Base-by-base conservation (phyloP, 2,888 invertebrate genomes). In the Trissolcus brochymenae region DNA sequence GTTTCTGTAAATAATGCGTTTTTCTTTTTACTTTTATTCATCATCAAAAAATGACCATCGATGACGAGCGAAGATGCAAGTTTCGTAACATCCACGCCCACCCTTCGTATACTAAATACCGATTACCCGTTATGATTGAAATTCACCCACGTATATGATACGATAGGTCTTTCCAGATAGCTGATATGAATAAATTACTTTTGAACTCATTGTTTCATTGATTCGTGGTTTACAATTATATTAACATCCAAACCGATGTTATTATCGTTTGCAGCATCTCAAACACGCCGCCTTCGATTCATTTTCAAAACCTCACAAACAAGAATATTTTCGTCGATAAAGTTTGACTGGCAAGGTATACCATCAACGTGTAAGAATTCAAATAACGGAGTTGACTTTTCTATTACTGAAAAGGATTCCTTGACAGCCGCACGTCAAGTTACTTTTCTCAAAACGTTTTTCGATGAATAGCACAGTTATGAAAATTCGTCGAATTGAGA, bases 51-150 rank as follows among this genome's bases (percentile, higher is more conserved):
- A 53, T 61, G 66, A 70, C 29, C 53, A 61, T 74, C 74, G 70
- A 74, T 74, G 74, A 74, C 55, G 74, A 70, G 70, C 62, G 21
- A 56, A 56, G 73, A 78, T 74, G 66, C 64, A 70, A 64, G 78
- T 74, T 78, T 78, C 50, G 60, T 66, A 70, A 74, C 73, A 74
- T 74, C 61, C 78, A 78, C 74, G 64, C 74, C 74, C 74, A 78
- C 71, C 74, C 67, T 66, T 54, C 60, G 35, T 71, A 73, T 73
- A 61, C 74, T 74, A 78, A 78, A 78, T 74, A 53, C 66, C 66
- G 78, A 74, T 78, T 78, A 78, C 68, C 78, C 78, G 65, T 78
- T 78, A 78, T 78, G 78, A 78, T 74, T 78, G 78, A 54, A 67
- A 74, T 65, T 56, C 65, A 61, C 76, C 68, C 65, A 73, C 78